Conservation (phyloP, 2,888 invertebrate species). For the Andrena haemorrhoa region DNA sequence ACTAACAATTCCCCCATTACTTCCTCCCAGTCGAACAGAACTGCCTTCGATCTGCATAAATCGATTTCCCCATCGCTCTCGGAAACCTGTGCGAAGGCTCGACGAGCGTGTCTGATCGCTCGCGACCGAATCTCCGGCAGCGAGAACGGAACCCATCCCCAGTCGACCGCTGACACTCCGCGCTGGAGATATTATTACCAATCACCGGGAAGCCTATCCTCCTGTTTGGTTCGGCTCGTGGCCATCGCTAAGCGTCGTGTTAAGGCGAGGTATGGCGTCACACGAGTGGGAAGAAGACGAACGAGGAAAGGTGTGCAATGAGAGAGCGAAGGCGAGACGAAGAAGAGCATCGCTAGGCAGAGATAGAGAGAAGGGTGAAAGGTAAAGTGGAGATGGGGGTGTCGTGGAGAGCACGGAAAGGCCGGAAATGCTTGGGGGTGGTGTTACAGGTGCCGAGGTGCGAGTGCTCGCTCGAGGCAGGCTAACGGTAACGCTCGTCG, state of each 20-base stretch:
- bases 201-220: too few species aligned
- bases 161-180: too few species aligned
- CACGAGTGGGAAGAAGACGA: conserved; percentile 29
- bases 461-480: conserved; percentile 68
- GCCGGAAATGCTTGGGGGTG: conserved; percentile 48
- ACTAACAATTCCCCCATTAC: conserved; percentile 19
- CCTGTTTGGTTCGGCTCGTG: too few species aligned
- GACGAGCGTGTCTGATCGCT: background rate
- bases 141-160: background rate
- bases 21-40: conserved; percentile 3
- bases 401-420: conserved; percentile 44
- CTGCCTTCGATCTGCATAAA: conserved; percentile 15
- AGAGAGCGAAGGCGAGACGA: background rate
- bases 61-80: conserved; percentile 2
- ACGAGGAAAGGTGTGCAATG: background rate
- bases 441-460: conserved; percentile 74
- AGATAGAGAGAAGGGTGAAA: background rate
- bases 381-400: background rate
- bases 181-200: too few species aligned
- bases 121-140: background rate
- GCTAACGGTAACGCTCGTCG: conserved; percentile 75
- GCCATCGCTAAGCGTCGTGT: too few species aligned
- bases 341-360: background rate
- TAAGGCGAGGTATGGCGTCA: conserved; percentile 23
- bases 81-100: background rate